Percentiles rank a stretch among this genome's conserved stretches.
These are phyloP conservation scores for Catocala sponsa DNA, from an alignment of 2,888 invertebrate species.

Conservation along the genomic window DNA sequence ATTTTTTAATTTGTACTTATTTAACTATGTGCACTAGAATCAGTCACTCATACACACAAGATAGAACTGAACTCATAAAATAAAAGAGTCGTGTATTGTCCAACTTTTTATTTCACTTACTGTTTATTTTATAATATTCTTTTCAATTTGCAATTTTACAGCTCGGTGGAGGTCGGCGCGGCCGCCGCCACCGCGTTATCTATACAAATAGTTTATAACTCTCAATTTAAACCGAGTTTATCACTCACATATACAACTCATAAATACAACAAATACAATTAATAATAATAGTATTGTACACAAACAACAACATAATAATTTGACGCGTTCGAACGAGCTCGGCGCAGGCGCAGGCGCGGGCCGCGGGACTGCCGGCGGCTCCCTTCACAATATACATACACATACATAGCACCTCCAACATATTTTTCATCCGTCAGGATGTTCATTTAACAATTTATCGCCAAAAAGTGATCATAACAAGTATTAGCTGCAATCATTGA, in stretches of 20 bases:
- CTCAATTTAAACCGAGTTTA: slow-evolving; percentile 65
- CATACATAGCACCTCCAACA: slow-evolving; percentile 67
- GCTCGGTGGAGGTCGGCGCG: slow-evolving; percentile 44
- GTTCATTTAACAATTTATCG: slow-evolving; percentile 42
- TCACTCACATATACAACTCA: slow-evolving; percentile 71
- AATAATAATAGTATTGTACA: slow-evolving; percentile 77
- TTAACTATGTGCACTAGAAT: too few relatives aligned
- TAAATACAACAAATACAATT: slow-evolving; percentile 80
- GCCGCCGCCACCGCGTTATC: slow-evolving; percentile 42
- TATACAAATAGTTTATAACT: slow-evolving; percentile 67
- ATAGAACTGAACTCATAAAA: slow-evolving; percentile 21
- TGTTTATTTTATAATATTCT: slow-evolving; percentile 61
- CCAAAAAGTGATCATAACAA: slow-evolving; percentile 43
- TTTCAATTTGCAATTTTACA: slow-evolving; percentile 63
- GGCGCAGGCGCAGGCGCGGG: slow-evolving; percentile 17
- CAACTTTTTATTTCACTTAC: slow-evolving; percentile 79
- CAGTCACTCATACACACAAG: too few relatives aligned
- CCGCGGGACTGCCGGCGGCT: slow-evolving; percentile 18
- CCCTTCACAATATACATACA: slow-evolving; percentile 47
- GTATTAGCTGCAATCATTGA: slow-evolving; percentile 50
- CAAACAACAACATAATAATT: slow-evolving; percentile 71
- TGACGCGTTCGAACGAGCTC: slow-evolving; percentile 43
- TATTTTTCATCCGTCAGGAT: slow-evolving; percentile 65
- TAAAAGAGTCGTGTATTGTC: slow-evolving; percentile 72
- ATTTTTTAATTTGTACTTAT: too few relatives aligned